Evolutionary conservation across 64 coral and sea anemone genomes (phyloP).

Genomic region (Anthopleura sola): DNA sequence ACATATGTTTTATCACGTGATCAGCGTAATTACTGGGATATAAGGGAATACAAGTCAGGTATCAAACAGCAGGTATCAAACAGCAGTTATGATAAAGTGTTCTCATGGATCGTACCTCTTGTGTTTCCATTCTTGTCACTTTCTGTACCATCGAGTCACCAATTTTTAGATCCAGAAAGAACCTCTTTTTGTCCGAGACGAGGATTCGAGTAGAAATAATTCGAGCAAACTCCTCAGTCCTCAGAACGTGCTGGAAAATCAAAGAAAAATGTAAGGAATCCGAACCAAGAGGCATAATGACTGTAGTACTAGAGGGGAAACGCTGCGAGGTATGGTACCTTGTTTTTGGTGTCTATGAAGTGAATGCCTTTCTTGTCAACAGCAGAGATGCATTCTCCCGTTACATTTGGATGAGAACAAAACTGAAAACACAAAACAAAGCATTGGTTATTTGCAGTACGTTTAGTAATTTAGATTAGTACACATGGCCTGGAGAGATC

Average conservation of each 20-base stretch:
- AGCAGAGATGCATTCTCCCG: slow-evolving; percentile 75
- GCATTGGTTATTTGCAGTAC: not conserved
- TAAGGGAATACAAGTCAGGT: too few relatives aligned
- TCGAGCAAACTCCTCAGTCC: slow-evolving; percentile 63
- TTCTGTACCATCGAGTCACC: slow-evolving; percentile 93
- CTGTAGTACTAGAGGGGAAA: too few relatives aligned
- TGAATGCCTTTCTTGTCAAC: slow-evolving; percentile 85
- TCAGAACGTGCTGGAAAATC: slow-evolving; percentile 49
- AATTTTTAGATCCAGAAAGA: slow-evolving; percentile 92
- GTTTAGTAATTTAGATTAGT: too few relatives aligned
- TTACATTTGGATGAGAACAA: slow-evolving; percentile 76
- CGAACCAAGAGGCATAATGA: not conserved
- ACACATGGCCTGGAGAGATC: too few relatives aligned
- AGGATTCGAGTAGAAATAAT: slow-evolving; percentile 94
- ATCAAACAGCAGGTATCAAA: too few relatives aligned
- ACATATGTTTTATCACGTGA: too few relatives aligned
- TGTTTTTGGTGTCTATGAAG: slow-evolving; percentile 58
- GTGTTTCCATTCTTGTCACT: slow-evolving; percentile 91
- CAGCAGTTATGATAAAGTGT: too few relatives aligned
- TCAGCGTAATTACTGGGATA: too few relatives aligned
- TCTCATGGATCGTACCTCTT: slow-evolving; percentile 15
- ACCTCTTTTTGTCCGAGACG: slow-evolving; percentile 87
- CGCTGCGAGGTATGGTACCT: too few relatives aligned
- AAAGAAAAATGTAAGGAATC: not conserved
- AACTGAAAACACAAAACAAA: slow-evolving; percentile 32